Base-by-base conservation (phyloP, 2,113 vertebrate genomes). In the Okapia johnstoni region DNA sequence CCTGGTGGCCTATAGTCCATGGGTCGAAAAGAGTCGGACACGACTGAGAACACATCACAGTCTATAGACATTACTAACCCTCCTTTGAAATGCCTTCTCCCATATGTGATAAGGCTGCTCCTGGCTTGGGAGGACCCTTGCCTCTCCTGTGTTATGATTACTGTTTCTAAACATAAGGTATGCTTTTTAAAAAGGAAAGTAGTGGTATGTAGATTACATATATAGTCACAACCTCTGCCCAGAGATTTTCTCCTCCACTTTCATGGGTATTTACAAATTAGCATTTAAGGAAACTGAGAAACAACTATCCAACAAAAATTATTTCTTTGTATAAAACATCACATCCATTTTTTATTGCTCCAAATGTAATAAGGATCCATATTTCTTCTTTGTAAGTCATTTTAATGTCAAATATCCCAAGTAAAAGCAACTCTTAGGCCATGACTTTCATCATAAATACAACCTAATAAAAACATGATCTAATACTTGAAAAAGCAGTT, bases 401-500 rank as follows among this genome's bases (percentile, higher is more conserved):
- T 92, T 96, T 92, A 95, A 95, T 73, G 60, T 58, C 87, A 97
- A 86, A 91, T 3, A 60, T 43, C 17, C 52, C 88, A 12, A 73
- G 80, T 48, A 95, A 96, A 95, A 96, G 52, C 23, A 77, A 89
- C 36, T 77, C n/a, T 70, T 73, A 81, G 12, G n/a, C 25, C 61
- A 63, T 58, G 46, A 28, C 21, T 81, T 61, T 87, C 52, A 96
- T 54, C 55, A 90, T 85, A 95, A 93, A 80, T 48, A 94, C 40
- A 92, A 93, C 57, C 33, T 40, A 88, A 81, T 79, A 91, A 85
- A 88, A 85, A 93, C 33, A 88, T 76, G 89, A 80, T 55, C 26
- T 94, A 94, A 63, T 79, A 70, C 63, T 90, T 93, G 30, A 84
- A 84, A 97, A 96, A 61, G 61, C 84, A 97, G 80, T 91, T 95